Percentiles rank a stretch among this genome's conserved stretches.
phyloP scores from a whole-genome alignment of 2,113 vertebrate species.

The Atractosteus spatula region DNA sequence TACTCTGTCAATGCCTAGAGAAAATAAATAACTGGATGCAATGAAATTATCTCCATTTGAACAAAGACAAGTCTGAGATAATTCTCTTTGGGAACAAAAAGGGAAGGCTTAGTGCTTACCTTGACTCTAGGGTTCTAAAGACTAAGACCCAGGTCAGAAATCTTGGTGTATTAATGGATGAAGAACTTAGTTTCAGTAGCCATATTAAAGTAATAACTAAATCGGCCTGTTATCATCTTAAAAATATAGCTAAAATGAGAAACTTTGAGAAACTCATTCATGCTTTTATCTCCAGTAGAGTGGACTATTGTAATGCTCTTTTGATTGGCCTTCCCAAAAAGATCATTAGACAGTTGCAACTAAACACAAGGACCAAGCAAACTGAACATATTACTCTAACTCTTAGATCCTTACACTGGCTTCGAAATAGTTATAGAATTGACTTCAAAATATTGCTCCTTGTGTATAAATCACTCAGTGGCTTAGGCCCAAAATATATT shows the following conservation, averaged over 20 bases:
- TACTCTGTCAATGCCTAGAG: background rate
- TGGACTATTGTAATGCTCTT: slow-evolving; percentile 11
- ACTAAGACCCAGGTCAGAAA: slow-evolving; percentile 9
- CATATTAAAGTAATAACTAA: slow-evolving; percentile 16
- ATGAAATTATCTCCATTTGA: background rate
- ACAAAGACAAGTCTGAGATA: background rate
- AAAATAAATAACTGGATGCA: background rate
- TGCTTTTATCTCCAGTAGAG: slow-evolving; percentile 8
- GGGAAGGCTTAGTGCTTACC: slow-evolving; percentile 1
- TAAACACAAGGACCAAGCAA: background rate
- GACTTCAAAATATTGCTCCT: background rate
- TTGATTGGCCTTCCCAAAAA: background rate
- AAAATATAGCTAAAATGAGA: slow-evolving; percentile 15
- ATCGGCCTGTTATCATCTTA: slow-evolving; percentile 11
- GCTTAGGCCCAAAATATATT: slow-evolving; percentile 7
- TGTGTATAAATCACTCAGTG: background rate
- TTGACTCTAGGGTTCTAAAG: background rate
- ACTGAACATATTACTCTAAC: background rate
- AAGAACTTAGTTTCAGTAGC: slow-evolving; percentile 10
- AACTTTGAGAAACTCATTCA: slow-evolving; percentile 18
- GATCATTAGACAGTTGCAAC: slow-evolving; percentile 2
- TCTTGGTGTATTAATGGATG: slow-evolving; percentile 13
- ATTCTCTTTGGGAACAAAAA: background rate
- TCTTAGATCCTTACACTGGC: background rate
- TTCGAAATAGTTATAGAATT: background rate